These are phyloP conservation scores for Micrasema minimum DNA, from an alignment of 1,140 invertebrate species.

Conservation along the genomic window DNA sequence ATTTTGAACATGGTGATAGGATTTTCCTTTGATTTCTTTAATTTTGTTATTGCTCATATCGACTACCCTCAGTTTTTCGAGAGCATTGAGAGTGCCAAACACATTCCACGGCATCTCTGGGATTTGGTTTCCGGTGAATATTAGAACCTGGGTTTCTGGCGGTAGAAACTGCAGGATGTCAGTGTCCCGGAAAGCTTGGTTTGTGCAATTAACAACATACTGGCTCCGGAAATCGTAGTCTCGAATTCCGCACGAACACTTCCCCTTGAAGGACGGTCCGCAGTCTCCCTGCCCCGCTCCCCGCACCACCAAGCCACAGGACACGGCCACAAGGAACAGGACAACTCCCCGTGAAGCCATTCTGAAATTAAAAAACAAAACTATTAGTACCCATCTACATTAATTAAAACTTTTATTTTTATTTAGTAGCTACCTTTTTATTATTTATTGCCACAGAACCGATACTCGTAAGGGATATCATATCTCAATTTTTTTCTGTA, in stretches of 20 bases:
- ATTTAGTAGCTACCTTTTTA: too few species aligned
- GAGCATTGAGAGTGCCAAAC: constrained; percentile 72
- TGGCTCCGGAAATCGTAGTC: constrained; percentile 66
- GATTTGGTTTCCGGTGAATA: constrained; percentile 80
- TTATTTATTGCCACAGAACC: too few species aligned
- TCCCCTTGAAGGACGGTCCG: constrained; percentile 62
- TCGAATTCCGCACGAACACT: constrained; percentile 68
- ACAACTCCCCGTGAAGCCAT: constrained; percentile 1
- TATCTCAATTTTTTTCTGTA: too few species aligned
- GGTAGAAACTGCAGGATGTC: constrained; percentile 73
- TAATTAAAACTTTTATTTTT: too few species aligned
- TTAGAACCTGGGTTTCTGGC: constrained; percentile 74
- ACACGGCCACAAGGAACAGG: neutral
- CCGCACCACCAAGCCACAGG: neutral
- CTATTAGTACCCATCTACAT: too few species aligned
- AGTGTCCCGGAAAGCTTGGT: constrained; percentile 70
- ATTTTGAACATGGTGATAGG: constrained; percentile 79
- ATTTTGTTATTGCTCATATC: constrained; percentile 84
- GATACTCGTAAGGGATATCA: too few species aligned
- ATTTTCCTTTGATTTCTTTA: constrained; percentile 78
- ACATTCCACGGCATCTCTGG: constrained; percentile 76
- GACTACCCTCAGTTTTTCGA: constrained; percentile 73
- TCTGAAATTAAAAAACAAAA: constrained; percentile 1
- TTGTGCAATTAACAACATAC: constrained; percentile 81
- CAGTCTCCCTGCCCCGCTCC: constrained; percentile 54